These are phyloP conservation scores for Geotrupes spiniger DNA, from an alignment of 2,888 invertebrate genomes.

Conservation along the genomic window DNA sequence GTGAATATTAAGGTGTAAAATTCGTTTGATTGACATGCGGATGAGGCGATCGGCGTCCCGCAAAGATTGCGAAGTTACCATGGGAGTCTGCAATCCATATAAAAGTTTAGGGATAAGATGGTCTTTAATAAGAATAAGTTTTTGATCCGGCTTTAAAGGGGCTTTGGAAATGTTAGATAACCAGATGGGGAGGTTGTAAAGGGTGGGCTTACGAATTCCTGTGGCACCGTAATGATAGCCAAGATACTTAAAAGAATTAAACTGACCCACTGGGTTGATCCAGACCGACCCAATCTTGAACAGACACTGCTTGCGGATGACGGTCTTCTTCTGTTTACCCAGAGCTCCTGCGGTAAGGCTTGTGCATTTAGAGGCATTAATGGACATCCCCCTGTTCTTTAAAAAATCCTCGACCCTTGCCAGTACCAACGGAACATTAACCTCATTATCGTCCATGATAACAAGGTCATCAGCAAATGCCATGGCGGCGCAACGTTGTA, in stretches of 20 bases:
- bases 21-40: slow-evolving; percentile 31
- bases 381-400: slow-evolving; percentile 26
- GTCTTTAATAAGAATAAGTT: slow-evolving; percentile 35
- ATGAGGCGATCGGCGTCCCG: slow-evolving; percentile 37
- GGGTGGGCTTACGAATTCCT: slow-evolving; percentile 24
- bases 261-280: neutral
- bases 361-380: slow-evolving; percentile 22
- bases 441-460: slow-evolving; percentile 37
- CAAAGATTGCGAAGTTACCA: slow-evolving; percentile 16
- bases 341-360: slow-evolving; percentile 11
- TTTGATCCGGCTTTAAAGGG: slow-evolving; percentile 46
- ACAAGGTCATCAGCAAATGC: slow-evolving; percentile 45
- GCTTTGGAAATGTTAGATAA: slow-evolving; percentile 34
- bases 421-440: slow-evolving; percentile 34
- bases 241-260: slow-evolving; percentile 29
- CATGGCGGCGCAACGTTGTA: slow-evolving; percentile 30
- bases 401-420: slow-evolving; percentile 20
- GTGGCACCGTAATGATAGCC: slow-evolving; percentile 34
- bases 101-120: slow-evolving; percentile 39
- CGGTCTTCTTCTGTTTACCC: slow-evolving; percentile 8
- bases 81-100: neutral
- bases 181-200: slow-evolving; percentile 20
- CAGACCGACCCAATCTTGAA: neutral
- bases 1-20: slow-evolving; percentile 35
- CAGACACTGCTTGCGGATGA: slow-evolving; percentile 7